Evolutionary conservation across 2,113 vertebrate genomes (phyloP), one percentile per base, ranked within the genome.

Genomic region (Colinus virginianus): DNA sequence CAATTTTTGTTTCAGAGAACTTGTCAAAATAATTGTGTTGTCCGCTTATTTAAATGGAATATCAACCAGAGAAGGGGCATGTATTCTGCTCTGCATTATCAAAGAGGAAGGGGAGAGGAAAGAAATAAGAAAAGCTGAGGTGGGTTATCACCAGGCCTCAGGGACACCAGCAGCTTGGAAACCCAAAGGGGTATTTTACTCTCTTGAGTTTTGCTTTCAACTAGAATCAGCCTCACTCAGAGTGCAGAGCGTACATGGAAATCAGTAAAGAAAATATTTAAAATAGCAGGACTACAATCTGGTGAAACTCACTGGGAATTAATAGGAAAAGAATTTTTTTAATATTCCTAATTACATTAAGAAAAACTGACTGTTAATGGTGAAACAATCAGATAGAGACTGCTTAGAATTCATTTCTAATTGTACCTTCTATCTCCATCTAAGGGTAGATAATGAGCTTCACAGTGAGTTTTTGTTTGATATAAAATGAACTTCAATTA

Each of bases 141-240:
- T 14, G 43, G 6, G 43, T 13, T 67, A 40, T 77, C 34, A 61
- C 25, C 36, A 76, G 4, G 8, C 43, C 43, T 48, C 30, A 23
- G 45, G 34, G 43, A 56, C 34, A 68, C 4, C 25, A 64, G 34
- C 0, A 9, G 34, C 15, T 18, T 1, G 0, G 70, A 36, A 12
- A 42, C 13, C 23, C 43, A 43, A 49, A 64, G 0, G 2, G 7
- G 32, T 22, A 56, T 82, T 91, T 22, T 30, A 9, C 42, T 71
- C 19, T 28, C 19, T 6, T n/a, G 22, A 77, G 72, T 46, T 66
- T 61, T 86, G 19, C n/a, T 43, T 53, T 74, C 19, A 49, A 15
- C 14, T 23, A 62, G 23, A 85, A 85, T 38, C 19, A 66, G 9
- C 55, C 11, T 88, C 17, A 30, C 59, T 36, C 13, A 48, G 13